Evolutionary conservation across 2,888 invertebrate species (phyloP), one percentile per base, ranked within the genome.

Genomic region (Phyllotreta striolata): DNA sequence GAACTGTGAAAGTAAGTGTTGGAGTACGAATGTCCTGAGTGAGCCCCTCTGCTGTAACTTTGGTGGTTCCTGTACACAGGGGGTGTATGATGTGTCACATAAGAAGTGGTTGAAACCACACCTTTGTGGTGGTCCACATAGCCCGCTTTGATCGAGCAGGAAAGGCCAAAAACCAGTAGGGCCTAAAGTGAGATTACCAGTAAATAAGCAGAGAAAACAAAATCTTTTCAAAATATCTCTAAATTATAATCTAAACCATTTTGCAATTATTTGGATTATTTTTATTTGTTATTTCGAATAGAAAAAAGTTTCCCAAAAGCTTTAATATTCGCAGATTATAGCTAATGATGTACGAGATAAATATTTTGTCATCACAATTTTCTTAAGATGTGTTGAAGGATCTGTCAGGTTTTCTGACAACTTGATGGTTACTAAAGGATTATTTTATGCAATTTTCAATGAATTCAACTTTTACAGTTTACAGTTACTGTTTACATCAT

Each of bases 21-120:
- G 8, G 66, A 57, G 43, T 68, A 70, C 1, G 66, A 64, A 14
- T 66, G 64, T 34, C 49, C 58, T 9, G 24, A 24, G 24, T 24
- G 24, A 24, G 47, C 67, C 7, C 63, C 63, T 24, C 43, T 43
- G 9, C 56, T 57, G 39, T 70, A 66, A 6, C 55, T 52, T 4
- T 55, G 39, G 38, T 49, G 24, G 34, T 52, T 54, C 9, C 46
- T 54, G 8, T 63, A 40, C 4, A n/a, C 13, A 39, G 66, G 51
- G 6, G 66, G 51, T 14, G 61, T 55, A 41, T 72, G 72, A 14
- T 70, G 66, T n/a, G 72, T 72, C 1, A 65, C 68, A 47, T 70
- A 72, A 6, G 67, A 68, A 0, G 69, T 61, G 5, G 61, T 66
- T 14, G 72, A 69, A 55, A 70, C 51, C n/a, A 67, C 57, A 3